These are phyloP conservation scores for Raja brachyura DNA, from an alignment of 2,113 vertebrate genomes.

Conservation along the genomic window DNA sequence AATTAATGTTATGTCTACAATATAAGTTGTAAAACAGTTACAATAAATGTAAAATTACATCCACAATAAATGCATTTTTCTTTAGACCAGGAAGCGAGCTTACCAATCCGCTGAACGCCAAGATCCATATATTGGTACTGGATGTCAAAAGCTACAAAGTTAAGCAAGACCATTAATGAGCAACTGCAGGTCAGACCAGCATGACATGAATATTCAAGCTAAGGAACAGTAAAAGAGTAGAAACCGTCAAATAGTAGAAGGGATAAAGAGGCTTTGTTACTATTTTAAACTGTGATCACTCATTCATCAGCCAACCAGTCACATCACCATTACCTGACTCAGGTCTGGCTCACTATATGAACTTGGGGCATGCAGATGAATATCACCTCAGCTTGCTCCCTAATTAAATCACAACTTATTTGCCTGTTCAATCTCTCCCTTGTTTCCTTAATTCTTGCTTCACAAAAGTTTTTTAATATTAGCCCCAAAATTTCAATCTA, in stretches of 20 bases:
- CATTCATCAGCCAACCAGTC: background rate
- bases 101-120: constrained; percentile 90
- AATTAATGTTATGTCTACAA: no score
- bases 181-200: background rate
- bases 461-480: no score
- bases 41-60: background rate
- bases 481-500: no score
- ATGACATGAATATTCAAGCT: background rate
- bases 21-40: background rate
- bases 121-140: constrained; percentile 85
- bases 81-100: constrained; percentile 50
- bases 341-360: background rate
- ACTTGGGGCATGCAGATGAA: background rate
- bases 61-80: background rate
- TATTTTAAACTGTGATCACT: background rate
- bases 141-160: constrained; percentile 79
- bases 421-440: no score
- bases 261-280: background rate
- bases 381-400: background rate
- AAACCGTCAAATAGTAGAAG: background rate
- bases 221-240: background rate
- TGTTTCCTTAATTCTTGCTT: no score
- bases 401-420: background rate
- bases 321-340: background rate
- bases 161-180: constrained; percentile 49